These are phyloP conservation scores for Nomada lathburiana DNA, from an alignment of 2,888 invertebrate genomes.

Conservation along the genomic window DNA sequence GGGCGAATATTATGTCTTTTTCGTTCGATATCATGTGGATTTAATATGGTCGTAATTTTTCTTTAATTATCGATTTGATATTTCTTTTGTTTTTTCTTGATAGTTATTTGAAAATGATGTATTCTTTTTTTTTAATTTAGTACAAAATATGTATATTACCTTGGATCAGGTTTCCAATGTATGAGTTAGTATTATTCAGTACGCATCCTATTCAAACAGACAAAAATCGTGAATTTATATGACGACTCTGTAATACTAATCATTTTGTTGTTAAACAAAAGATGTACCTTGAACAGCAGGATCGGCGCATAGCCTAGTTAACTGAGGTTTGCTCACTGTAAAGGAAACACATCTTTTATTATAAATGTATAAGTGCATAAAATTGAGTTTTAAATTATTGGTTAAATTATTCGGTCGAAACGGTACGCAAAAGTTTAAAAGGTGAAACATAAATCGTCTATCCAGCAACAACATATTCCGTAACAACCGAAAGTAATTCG, in stretches of 20 bases:
- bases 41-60: too few relatives aligned
- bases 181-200: constrained; percentile 59
- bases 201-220: constrained; percentile 58
- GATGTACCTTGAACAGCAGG: constrained; percentile 53
- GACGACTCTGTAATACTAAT: too few relatives aligned
- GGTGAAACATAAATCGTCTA: not conserved
- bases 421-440: not conserved
- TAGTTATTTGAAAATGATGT: not conserved
- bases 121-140: not conserved
- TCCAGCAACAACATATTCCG: not conserved
- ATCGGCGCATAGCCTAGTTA: constrained; percentile 20
- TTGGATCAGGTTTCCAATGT: constrained; percentile 69
- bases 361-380: not conserved
- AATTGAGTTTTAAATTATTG: too few relatives aligned
- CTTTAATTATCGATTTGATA: too few relatives aligned
- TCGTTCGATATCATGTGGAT: too few relatives aligned
- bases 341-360: not conserved
- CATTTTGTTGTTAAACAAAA: not conserved
- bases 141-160: constrained; percentile 65
- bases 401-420: not conserved
- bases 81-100: not conserved
- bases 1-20: too few relatives aligned
- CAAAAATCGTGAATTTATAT: not conserved
- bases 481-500: not conserved
- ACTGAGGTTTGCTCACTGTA: constrained; percentile 32